Base-by-base conservation (phyloP, 1,140 invertebrate genomes). In the Drosophila paulistorum region DNA sequence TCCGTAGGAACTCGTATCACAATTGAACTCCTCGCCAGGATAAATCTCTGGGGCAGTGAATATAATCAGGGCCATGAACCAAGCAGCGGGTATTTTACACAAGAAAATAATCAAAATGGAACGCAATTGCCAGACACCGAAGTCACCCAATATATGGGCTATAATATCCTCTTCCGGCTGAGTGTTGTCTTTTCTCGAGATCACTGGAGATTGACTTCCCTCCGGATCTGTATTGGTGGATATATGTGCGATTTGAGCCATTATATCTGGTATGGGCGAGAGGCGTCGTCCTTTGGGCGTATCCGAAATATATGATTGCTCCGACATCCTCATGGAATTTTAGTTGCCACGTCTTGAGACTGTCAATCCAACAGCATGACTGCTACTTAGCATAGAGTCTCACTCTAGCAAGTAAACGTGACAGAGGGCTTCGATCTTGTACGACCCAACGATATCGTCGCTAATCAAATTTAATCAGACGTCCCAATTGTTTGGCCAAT, bases 41-140 rank as follows among this genome's bases (percentile, higher is more conserved):
- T 91, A 81, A 1, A 91, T 68, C 13, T 91, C 91, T 3, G 91
- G 89, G 0, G 91, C 91, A 3, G 91, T 89, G n/a, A 92, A 92
- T 7, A 92, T 89, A 14, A 93, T 90, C 37, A 84, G 90, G 3
- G 92, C 91, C 92, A 93, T 93, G 57, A 92, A 93, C 92, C 92
- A 93, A n/a, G 92, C 91, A 6, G 92, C 91, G 0, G 92, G 92
- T 23, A 93, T 91, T 71, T 93, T 93, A 55, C 90, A 90, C 6
- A 93, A 70, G 61, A 90, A 93, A 11, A 93, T 73, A 35, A 92
- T 89, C 10, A 91, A 70, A 33, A 92, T 74, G 1, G 91, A 79
- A 39, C 92, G 82, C 13, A 92, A 63, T 51, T 93, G 92, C 92
- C 92, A 93, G 2, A 84, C 74, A 3, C 92, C 92, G 72, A 92